Conservation (phyloP, 2,113 vertebrate species). For the Merops nubicus region DNA sequence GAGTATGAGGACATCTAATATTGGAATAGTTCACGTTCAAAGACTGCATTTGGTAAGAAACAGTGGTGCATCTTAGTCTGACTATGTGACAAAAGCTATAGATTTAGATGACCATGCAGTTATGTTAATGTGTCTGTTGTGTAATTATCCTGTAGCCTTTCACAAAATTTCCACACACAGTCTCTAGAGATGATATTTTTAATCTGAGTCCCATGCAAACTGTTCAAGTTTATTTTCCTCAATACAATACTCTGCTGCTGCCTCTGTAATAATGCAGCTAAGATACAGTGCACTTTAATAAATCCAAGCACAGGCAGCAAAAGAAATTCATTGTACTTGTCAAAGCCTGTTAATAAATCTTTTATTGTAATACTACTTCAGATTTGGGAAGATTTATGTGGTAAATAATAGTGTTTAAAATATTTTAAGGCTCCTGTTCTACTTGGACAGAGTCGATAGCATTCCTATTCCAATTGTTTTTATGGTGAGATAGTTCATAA, state of each 20-base stretch:
- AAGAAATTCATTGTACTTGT: background rate
- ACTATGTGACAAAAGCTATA: background rate
- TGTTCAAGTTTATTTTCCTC: background rate
- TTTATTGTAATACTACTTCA: background rate
- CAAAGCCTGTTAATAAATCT: background rate
- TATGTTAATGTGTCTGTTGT: background rate
- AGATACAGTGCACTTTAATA: background rate
- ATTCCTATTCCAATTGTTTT: background rate
- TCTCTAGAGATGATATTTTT: background rate
- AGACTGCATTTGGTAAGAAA: background rate
- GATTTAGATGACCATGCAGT: background rate
- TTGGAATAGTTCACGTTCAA: background rate
- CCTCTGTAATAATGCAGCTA: background rate
- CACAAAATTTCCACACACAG: background rate
- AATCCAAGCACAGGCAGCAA: background rate
- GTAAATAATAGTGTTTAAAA: background rate
- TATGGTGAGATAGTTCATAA: background rate
- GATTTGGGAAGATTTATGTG: background rate
- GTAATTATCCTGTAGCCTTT: background rate
- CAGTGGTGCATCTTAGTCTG: background rate
- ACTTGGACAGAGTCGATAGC: background rate
- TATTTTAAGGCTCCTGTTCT: background rate
- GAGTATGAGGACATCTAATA: fast-evolving
- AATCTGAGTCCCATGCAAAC: background rate
- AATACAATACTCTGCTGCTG: background rate